A percentile compares a stretch with the other conserved stretches of the same genome.
phyloP scores from a whole-genome alignment of 2,113 vertebrate species.

The Psilopsiagon aymara region DNA sequence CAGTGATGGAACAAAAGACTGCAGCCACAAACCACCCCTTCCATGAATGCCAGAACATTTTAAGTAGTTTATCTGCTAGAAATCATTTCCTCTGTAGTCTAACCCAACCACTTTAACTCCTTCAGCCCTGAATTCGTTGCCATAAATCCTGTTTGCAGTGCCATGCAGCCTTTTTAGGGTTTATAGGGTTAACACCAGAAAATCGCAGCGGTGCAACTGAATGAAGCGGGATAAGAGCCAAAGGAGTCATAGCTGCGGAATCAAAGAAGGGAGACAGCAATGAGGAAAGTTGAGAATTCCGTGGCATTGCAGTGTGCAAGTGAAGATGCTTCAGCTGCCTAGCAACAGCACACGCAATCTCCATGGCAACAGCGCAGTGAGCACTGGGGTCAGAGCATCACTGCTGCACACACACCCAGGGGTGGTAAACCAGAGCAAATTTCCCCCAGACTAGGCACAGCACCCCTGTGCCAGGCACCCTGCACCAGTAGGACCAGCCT shows the following conservation, averaged over 20 bases:
- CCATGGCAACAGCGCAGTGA: conserved; percentile 27
- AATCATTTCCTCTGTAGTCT: conserved; percentile 61
- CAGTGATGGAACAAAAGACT: conserved; percentile 46
- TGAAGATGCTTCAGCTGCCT: conserved; percentile 59
- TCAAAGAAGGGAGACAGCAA: not conserved
- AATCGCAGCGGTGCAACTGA: not conserved
- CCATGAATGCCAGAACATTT: conserved; percentile 57
- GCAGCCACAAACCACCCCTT: conserved; percentile 44
- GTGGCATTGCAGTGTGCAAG: conserved; percentile 30
- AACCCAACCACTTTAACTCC: conserved; percentile 50
- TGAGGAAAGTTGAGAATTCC: conserved; percentile 57
- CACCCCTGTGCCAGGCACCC: not conserved
- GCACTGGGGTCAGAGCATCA: not conserved
- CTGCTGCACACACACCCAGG: not conserved
- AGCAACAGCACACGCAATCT: conserved; percentile 66
- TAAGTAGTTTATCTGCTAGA: conserved; percentile 64
- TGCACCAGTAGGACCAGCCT: accelerated
- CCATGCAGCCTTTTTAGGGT: not conserved
- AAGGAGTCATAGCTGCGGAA: conserved; percentile 24
- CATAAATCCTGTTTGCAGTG: not conserved
- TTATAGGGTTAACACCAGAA: conserved; percentile 25
- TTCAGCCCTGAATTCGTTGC: conserved; percentile 5
- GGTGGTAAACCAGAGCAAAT: not conserved
- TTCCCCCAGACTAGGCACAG: accelerated
- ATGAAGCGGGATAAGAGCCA: conserved; percentile 20